Base-by-base conservation (phyloP, 2,797 vertebrate species). In the Syndactyla subalaris region DNA sequence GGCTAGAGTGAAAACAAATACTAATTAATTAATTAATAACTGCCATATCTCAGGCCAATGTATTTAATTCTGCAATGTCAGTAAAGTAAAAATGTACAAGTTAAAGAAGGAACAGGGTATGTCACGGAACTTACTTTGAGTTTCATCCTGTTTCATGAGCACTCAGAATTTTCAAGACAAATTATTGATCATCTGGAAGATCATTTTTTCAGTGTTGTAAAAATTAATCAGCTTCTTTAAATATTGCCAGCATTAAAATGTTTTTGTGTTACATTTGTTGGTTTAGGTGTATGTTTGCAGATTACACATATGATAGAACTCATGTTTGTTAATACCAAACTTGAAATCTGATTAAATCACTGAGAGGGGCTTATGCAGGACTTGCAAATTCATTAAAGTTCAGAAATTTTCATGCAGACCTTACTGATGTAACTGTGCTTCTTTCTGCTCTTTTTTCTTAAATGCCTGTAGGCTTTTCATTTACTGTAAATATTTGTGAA, bases 311-410 rank as follows among this genome's bases (percentile, higher is more conserved):
- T 51, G 34, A 27, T 51, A 79, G 49, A 59, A 68, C 7, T 81
- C 36, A 55, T 59, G 46, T 52, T 12, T 30, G n/a, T 73, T 73
- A 93, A 87, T 48, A 61, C 3, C 12, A 58, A 67, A 30, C 10
- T 54, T 82, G 54, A 90, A 77, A 91, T 94, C 54, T 83, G 34
- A 62, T 86, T 58, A 70, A 92, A 29, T 55, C 22, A 15, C 26
- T 89, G 29, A 6, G 22, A 92, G 30, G 8, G 45, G 12, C 34
- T 52, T 77, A 36, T 51, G 12, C 14, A 84, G 55, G 67, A 7
- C 38, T 82, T 86, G 70, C 0, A 16, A 63, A 71, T 68, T 89
- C 65, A 54, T 61, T 85, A 26, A 36, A 70, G 20, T 34, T 68
- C 75, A 48, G 89, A 34, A 80, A 34, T 76, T 38, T 95, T 94